Evolutionary conservation across 2,797 vertebrate species (phyloP).

Genomic region (Scleropages formosus): DNA sequence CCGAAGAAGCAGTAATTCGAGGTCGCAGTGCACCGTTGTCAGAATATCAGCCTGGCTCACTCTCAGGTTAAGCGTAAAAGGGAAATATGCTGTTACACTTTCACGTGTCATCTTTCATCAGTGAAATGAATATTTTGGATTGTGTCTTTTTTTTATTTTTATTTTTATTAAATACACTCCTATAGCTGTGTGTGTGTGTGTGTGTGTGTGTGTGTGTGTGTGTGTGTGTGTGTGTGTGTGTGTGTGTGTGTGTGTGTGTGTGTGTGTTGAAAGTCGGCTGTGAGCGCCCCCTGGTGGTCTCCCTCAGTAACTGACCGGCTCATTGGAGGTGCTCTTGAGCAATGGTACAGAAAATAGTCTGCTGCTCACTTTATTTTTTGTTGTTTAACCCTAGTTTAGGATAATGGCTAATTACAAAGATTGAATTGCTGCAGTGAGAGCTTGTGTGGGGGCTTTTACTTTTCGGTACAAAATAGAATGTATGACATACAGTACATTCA

Average conservation of each 20-base stretch:
- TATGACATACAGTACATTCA: slow-evolving; percentile 6
- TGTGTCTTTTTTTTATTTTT: not conserved
- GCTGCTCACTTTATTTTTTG: too few relatives aligned
- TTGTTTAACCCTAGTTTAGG: not conserved
- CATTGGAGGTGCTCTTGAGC: too few relatives aligned
- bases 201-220: too few relatives aligned
- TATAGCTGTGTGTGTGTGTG: too few relatives aligned
- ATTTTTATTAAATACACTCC: not conserved
- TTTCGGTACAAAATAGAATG: not conserved
- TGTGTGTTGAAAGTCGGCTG: not conserved
- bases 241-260: too few relatives aligned
- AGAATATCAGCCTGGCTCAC: not conserved
- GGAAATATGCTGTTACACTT: not conserved
- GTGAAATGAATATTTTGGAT: too few relatives aligned
- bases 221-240: too few relatives aligned
- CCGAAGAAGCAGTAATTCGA: not conserved
- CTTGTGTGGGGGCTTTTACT: not conserved
- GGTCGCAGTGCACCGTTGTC: not conserved
- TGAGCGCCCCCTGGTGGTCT: slow-evolving; percentile 11
- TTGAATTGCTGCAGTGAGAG: not conserved
- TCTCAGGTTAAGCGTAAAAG: not conserved
- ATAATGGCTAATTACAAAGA: not conserved
- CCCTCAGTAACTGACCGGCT: not conserved
- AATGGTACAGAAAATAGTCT: too few relatives aligned
- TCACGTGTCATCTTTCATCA: not conserved